Evolutionary conservation across 2,797 vertebrate species (phyloP), one percentile per base, ranked within the genome.

Genomic region (Molossus alvarezi): DNA sequence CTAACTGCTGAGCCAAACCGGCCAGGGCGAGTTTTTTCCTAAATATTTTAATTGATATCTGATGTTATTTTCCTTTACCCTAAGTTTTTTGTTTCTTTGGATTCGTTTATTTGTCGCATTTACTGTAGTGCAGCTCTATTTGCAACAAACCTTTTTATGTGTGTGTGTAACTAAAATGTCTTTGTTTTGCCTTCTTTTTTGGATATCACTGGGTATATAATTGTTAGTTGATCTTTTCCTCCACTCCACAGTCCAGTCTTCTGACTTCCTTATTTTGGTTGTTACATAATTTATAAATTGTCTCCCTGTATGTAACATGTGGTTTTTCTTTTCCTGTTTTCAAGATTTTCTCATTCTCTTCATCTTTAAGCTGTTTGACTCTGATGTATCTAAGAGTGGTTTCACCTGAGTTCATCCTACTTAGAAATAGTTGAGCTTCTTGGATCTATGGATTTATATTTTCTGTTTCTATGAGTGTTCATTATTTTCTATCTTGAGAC

Each of bases 381-480:
- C 64, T 53, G 20, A 67, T 53, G 23, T 51, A 48, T 29, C 6
- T 71, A 23, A n/a, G 41, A 60, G 13, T 89, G 37, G 17, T 60
- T 94, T 92, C 69, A 62, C 87, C n/a, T 84, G 53, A 69, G 41
- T 94, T 85, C 33, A 60, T 85, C 20, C 14, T 85, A 23, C 20
- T 84, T 85, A 62, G 10, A 14, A 94, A 11, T 69, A 90, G n/a
- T 45, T 62, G 55, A 71, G 20, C 64, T 62, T 79, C 80, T 84
- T 69, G 48, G 29, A 71, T 57, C 51, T 76, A n/a, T 89, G 60
- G 21, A 83, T 51, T 83, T 25, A 55, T 73, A 4, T 81, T 72
- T 80, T 84, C 13, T 81, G 67, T 75, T 92, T 75, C 33, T 81
- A 51, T 29, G 33, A 13, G 18, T 60, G 41, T 41, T 73, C 33